Evolutionary conservation across 2,888 invertebrate species (phyloP).

Genomic region (Drosophila flavopinicola): DNA sequence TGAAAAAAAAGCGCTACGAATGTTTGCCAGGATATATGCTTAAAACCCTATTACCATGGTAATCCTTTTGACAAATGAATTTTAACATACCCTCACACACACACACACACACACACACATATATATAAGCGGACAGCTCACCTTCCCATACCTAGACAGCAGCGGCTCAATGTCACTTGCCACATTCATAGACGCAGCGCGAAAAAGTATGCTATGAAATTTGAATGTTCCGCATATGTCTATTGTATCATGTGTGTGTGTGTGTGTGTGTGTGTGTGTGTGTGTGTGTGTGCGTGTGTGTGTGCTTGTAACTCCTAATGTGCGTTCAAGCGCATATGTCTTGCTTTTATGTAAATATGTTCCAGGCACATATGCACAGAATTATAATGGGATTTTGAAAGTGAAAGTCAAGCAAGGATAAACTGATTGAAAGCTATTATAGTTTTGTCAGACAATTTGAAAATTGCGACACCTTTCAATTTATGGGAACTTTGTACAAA

Average conservation of each 20-base stretch:
- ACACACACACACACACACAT: constrained; percentile 25
- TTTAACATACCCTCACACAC: constrained; percentile 63
- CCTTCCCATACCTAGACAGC: constrained; percentile 37
- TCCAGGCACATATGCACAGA: too few relatives aligned
- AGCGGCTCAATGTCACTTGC: constrained; percentile 44
- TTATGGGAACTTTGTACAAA: too few relatives aligned
- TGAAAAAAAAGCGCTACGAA: constrained; percentile 28
- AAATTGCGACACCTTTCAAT: too few relatives aligned
- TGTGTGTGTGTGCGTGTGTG: constrained; percentile 6
- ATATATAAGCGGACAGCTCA: constrained; percentile 19
- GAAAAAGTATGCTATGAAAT: constrained; percentile 72
- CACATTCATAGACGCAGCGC: constrained; percentile 41
- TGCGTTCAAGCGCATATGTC: constrained; percentile 26
- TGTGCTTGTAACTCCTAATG: constrained; percentile 11
- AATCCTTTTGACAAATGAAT: constrained; percentile 80
- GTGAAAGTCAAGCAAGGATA: too few relatives aligned
- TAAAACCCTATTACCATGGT: constrained; percentile 79
- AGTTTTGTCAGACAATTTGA: too few relatives aligned
- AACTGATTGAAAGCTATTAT: too few relatives aligned
- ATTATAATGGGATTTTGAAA: too few relatives aligned
- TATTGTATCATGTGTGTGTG: constrained; percentile 13
- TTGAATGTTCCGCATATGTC: constrained; percentile 29
- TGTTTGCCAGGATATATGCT: constrained; percentile 63
- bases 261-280: constrained; percentile 12
- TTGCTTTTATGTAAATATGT: constrained; percentile 17